Evolutionary conservation across 2,888 invertebrate species (phyloP).

Genomic region (Cheilosia soror): DNA sequence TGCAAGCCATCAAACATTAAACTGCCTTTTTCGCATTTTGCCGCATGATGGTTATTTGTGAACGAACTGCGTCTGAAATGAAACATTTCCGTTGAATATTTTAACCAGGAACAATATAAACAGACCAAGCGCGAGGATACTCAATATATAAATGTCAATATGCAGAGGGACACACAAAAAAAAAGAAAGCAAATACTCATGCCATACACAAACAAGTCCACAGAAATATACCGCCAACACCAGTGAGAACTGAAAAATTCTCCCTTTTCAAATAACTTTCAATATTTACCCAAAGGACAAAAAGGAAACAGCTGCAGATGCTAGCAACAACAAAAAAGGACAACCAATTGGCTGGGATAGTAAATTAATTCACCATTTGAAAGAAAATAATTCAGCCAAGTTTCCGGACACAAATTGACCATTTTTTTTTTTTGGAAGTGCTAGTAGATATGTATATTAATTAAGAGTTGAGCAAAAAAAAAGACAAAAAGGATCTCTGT

Average conservation of each 20-base stretch:
- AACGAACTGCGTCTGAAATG: slow-evolving; percentile 22
- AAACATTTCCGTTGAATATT: slow-evolving; percentile 52
- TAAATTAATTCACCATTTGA: slow-evolving; percentile 55
- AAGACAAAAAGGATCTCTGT: slow-evolving; percentile 7
- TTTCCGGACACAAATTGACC: slow-evolving; percentile 35
- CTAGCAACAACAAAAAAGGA: slow-evolving; percentile 1
- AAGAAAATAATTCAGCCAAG: slow-evolving; percentile 24
- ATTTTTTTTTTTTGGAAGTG: background rate
- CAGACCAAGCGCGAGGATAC: slow-evolving; percentile 23
- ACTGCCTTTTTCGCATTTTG: slow-evolving; percentile 46
- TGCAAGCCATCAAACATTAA: slow-evolving; percentile 39
- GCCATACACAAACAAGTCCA: background rate
- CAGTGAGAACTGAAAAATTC: slow-evolving; percentile 23
- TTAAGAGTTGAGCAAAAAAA: slow-evolving; percentile 12
- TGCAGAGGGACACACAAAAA: background rate
- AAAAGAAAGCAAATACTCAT: background rate
- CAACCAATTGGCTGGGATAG: slow-evolving; percentile 47
- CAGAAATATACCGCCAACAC: background rate
- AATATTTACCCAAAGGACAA: slow-evolving; percentile 19
- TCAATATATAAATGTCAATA: slow-evolving; percentile 14
- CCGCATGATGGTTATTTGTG: slow-evolving; percentile 57
- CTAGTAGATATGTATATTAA: slow-evolving; percentile 25
- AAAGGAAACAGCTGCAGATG: slow-evolving; percentile 13
- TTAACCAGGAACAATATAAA: slow-evolving; percentile 40
- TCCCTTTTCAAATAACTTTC: slow-evolving; percentile 30